Evolutionary conservation across 2,797 vertebrate genomes (phyloP).

Genomic region (Peromyscus aztecus): DNA sequence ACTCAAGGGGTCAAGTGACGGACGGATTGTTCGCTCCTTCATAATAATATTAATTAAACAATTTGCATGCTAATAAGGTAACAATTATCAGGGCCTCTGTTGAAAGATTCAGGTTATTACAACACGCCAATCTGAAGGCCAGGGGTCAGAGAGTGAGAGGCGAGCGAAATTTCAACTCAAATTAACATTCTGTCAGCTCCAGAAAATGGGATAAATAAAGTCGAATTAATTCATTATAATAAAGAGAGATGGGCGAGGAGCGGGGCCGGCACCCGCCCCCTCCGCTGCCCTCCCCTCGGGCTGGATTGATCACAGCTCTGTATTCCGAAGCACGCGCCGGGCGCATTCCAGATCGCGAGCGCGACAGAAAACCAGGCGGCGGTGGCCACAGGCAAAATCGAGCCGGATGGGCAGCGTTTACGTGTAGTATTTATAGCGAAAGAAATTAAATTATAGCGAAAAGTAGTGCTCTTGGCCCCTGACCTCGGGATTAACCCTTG

Average conservation of each 20-base stretch:
- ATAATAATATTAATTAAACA: slow-evolving; percentile 99
- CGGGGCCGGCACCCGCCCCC: slow-evolving; percentile 83
- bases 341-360: slow-evolving; percentile 93
- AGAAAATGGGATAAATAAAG: slow-evolving; percentile 99
- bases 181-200: slow-evolving; percentile 99
- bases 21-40: slow-evolving; percentile 99
- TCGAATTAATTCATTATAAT: slow-evolving; percentile 99
- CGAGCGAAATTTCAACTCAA: slow-evolving; percentile 99
- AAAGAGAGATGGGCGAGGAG: slow-evolving; percentile 91
- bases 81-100: slow-evolving; percentile 99
- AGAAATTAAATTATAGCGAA: slow-evolving; percentile 92
- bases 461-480: slow-evolving; percentile 90
- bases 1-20: slow-evolving; percentile 99
- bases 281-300: slow-evolving; percentile 91
- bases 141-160: slow-evolving; percentile 98
- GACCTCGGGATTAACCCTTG: slow-evolving; percentile 89
- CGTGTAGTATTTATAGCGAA: slow-evolving; percentile 96
- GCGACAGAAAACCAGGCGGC: slow-evolving; percentile 93
- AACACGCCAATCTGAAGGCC: slow-evolving; percentile 99
- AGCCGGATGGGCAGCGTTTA: slow-evolving; percentile 95
- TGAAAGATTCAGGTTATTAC: slow-evolving; percentile 99
- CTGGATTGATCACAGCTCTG: slow-evolving; percentile 95
- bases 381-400: slow-evolving; percentile 93
- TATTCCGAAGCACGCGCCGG: slow-evolving; percentile 96
- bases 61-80: slow-evolving; percentile 99